Evolutionary conservation across 2,888 invertebrate genomes (phyloP), one percentile per base, ranked within the genome.

Genomic region (Plebejus anna): DNA sequence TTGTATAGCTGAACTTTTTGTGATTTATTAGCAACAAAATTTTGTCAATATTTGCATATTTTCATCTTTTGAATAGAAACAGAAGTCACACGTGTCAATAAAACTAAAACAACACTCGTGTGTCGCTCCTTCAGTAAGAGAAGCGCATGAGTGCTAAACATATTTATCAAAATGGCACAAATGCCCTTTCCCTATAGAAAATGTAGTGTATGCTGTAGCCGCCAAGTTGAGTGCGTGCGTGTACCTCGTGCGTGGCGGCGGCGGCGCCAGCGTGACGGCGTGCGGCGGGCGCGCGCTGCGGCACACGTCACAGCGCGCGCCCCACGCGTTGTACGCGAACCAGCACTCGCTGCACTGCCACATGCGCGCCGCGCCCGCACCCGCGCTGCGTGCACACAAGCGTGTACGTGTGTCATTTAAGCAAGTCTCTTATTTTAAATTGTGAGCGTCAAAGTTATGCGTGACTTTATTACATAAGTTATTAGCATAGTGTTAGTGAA

Each of bases 271-370:
- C 0, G 97, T 97, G 84, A 96, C 96, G 75, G 96, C 96, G 79
- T 96, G 96, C 82, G 96, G 95, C 57, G 95, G 95, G 91, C 96
- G 78, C 94, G 96, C 89, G 76, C 96, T 96, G 83, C 96, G 96
- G 86, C 98, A 98, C 82, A 97, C 97, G 90, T 97, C 97, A 89
- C 98, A 98, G 81, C 96, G 96, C 80, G 96, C 96, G 95, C 96
- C 96, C 85, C 97, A 95, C 80, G 96, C 96, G 91, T 98, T 96
- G 89, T 97, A 97, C 79, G 97, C 96, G 91, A 97, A 98, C 87
- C 97, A 97, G 90, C 98, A 98, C 88, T 97, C 96, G 78, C 95
- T 95, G 90, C 98, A 98, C 80, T 97, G 97, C 98, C 98, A 98
- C 95, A 97, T 96, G 82, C 97, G 90, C 13, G 86, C 88, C 77